A percentile compares a stretch with the other conserved stretches of the same genome.
phyloP scores from a whole-genome alignment of 2,888 invertebrate species.

The Zootermopsis nevadensis region DNA sequence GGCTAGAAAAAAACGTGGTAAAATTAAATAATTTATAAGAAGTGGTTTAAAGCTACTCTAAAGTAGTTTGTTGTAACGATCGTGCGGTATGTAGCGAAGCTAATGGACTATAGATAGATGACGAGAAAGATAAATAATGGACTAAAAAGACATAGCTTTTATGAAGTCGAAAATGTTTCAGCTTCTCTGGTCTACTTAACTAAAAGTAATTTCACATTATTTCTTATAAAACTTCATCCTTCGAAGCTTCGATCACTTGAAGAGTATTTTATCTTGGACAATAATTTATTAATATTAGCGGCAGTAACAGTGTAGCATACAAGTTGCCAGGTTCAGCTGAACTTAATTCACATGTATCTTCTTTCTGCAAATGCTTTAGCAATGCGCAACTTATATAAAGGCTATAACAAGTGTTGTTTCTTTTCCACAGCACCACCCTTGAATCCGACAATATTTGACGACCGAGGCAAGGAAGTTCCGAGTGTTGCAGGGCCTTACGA shows the following conservation, averaged over 20 bases:
- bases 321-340: too few relatives aligned
- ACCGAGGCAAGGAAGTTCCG: constrained; percentile 72
- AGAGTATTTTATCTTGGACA: not conserved
- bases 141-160: not conserved
- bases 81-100: not conserved
- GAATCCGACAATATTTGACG: constrained; percentile 79
- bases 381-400: too few relatives aligned
- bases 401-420: constrained; percentile 54
- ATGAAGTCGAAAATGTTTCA: not conserved
- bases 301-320: too few relatives aligned
- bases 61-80: not conserved
- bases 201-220: not conserved
- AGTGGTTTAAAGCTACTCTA: not conserved
- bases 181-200: not conserved
- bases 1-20: not conserved
- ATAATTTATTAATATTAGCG: too few relatives aligned
- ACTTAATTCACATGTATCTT: too few relatives aligned
- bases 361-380: too few relatives aligned
- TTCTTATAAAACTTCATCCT: not conserved
- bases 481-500: constrained; percentile 78
- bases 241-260: not conserved
- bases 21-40: not conserved
- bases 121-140: not conserved
- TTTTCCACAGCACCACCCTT: constrained; percentile 74
- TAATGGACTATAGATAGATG: not conserved